Percentiles rank a stretch among this genome's conserved stretches.
These are phyloP conservation scores for Todiramphus saurophagus DNA, from an alignment of 2,113 vertebrate species.

Conservation along the genomic window DNA sequence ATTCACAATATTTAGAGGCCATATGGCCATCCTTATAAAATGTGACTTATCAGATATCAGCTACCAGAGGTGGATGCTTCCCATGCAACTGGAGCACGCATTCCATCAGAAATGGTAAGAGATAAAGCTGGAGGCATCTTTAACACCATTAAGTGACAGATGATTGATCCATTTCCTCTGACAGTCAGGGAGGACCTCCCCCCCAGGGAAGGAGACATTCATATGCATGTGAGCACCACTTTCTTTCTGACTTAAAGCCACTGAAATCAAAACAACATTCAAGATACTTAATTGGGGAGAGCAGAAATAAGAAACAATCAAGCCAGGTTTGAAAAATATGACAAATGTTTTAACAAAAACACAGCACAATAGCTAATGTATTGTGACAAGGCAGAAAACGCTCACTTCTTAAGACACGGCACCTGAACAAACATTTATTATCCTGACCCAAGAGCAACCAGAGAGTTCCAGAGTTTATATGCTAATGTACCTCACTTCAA, in stretches of 20 bases:
- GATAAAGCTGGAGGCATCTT: background rate
- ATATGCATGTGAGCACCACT: background rate
- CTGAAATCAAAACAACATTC: background rate
- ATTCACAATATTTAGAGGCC: background rate
- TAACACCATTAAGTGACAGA: background rate
- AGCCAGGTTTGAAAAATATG: background rate
- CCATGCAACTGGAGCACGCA: background rate
- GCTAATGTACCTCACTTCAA: constrained; percentile 34
- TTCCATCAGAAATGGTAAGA: background rate
- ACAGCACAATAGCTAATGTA: background rate
- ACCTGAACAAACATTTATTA: constrained; percentile 54
- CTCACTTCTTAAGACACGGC: background rate
- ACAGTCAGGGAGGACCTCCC: background rate
- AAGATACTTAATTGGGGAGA: background rate
- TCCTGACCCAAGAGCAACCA: background rate
- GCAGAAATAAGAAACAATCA: background rate
- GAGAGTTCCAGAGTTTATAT: constrained; percentile 5
- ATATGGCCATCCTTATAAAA: background rate
- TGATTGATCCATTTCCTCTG: background rate
- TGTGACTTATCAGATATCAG: rapidly evolving
- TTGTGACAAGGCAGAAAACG: constrained; percentile 10
- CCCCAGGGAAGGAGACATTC: background rate
- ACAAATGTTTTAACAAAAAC: background rate
- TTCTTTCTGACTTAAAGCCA: background rate
- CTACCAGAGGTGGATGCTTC: background rate